Percentiles rank a stretch among this genome's conserved stretches.
Evolutionary conservation across 2,113 vertebrate species (phyloP).

Genomic region (Amphiprion percula): DNA sequence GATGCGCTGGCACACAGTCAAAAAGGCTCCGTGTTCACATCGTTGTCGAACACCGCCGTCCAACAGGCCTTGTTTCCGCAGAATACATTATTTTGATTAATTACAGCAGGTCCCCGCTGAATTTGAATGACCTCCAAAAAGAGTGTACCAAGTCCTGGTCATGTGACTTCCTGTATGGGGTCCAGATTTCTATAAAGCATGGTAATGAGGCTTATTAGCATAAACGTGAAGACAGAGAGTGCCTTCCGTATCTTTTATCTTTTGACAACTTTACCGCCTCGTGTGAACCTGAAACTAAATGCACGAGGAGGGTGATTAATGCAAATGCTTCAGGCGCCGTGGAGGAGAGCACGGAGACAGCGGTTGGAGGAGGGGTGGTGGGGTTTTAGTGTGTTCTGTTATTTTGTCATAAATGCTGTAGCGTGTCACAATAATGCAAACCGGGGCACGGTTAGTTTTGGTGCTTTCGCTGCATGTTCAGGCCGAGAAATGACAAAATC

Average conservation of each 20-base stretch:
- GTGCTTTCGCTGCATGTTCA: conserved; percentile 3
- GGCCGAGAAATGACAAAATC: conserved; percentile 41
- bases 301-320: conserved; percentile 48
- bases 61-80: conserved; percentile 43
- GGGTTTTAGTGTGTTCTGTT: conserved; percentile 49
- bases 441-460: conserved; percentile 38
- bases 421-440: conserved; percentile 41
- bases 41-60: conserved; percentile 45
- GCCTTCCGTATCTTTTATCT: conserved; percentile 34
- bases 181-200: conserved; percentile 64
- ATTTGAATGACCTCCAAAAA: conserved; percentile 80
- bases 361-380: conserved; percentile 12
- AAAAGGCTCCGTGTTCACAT: conserved; percentile 17
- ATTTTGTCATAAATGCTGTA: conserved; percentile 46
- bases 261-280: conserved; percentile 44
- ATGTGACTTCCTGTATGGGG: conserved; percentile 58
- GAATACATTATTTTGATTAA: conserved; percentile 77
- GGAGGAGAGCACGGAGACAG: conserved; percentile 25
- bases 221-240: conserved; percentile 56
- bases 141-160: conserved; percentile 52
- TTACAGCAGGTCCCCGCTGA: conserved; percentile 61
- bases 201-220: conserved; percentile 72
- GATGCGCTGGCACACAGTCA: conserved; percentile 50
- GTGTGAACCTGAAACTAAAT: conserved; percentile 13
- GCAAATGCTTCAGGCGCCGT: conserved; percentile 34